phyloP scores from a whole-genome alignment of 2,113 vertebrate species.

The Microtus oregoni region DNA sequence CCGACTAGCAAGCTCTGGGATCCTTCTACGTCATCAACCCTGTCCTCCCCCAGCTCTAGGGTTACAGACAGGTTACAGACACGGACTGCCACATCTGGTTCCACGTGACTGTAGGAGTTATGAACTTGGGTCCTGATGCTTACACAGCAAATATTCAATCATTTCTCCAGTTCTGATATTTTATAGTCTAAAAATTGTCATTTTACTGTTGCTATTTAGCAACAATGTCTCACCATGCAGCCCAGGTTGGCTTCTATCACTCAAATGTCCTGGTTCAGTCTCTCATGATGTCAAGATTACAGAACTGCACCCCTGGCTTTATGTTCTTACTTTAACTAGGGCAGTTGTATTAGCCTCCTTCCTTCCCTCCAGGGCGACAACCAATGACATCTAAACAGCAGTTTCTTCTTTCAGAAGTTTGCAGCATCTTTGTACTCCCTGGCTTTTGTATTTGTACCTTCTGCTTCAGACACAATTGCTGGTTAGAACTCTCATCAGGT shows the following conservation, averaged over 20 bases:
- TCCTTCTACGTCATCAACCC: not conserved
- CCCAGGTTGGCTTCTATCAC: not conserved
- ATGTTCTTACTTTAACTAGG: not conserved
- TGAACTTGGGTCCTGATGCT: not conserved
- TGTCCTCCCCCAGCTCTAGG: not conserved
- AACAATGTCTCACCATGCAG: not conserved
- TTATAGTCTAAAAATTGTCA: not conserved
- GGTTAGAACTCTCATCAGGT: slow-evolving; percentile 40
- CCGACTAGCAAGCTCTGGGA: not conserved
- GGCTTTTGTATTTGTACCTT: not conserved
- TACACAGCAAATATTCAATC: not conserved
- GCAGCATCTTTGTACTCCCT: not conserved
- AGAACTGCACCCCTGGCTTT: not conserved
- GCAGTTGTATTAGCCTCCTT: not conserved
- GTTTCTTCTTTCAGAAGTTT: not conserved
- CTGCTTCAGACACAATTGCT: slow-evolving; percentile 10
- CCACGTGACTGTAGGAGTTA: not conserved
- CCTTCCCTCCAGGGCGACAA: not conserved
- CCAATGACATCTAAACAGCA: not conserved
- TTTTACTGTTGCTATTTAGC: not conserved
- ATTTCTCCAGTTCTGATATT: not conserved
- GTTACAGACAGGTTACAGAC: not conserved
- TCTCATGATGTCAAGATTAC: not conserved
- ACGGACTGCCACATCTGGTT: too few species aligned
- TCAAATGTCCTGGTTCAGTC: not conserved